Base-by-base conservation (phyloP, 2,888 invertebrate species). In the Tinea trinotella region DNA sequence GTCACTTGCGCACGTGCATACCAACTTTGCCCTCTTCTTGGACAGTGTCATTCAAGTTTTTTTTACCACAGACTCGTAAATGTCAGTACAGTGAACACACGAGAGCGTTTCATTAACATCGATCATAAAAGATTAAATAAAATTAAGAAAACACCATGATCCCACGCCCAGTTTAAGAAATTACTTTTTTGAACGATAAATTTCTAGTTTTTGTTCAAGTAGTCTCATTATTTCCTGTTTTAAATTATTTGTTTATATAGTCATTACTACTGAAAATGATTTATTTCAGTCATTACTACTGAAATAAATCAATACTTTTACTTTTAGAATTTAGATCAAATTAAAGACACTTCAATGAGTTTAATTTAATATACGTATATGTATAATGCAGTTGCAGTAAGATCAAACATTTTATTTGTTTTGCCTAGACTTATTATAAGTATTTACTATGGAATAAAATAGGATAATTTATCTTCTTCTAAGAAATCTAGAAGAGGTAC, bases 51-150 rank as follows among this genome's bases (percentile, higher is more conserved):
- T 62, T 63, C 64, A 60, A 60, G 63, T 63, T 68, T 67, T 63
- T 61, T 57, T 57, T 40, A 52, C 55, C 24, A 50, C 49, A 49
- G 5, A 49, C 50, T 50, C 24, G 50, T 12, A 50, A 22, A 50
- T 50, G 13, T 50, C 50, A 22, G 50, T 22, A 24, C 22, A 22
- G 15, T 24, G 50, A 50, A 22, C 15, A 50, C 50, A 50, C 12
- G 24, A 50, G 50, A 50, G 60, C 61, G 67, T 58, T 62, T 70
- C 61, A 71, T 68, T 72, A 67, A 72, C 72, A 71, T 68, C 62
- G 59, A 64, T 71, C 63, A 68, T 71, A 68, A n/a, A n/a, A n/a
- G n/a, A n/a, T n/a, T n/a, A n/a, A n/a, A n/a, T n/a, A n/a, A 64
- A 68, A 66, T 64, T 60, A 59, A 62, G 59, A 56, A 50, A 46